Percentiles rank a stretch among this genome's conserved stretches.
These are phyloP conservation scores for Babyrousa celebensis DNA, from an alignment of 2,797 vertebrate genomes.

Conservation along the genomic window DNA sequence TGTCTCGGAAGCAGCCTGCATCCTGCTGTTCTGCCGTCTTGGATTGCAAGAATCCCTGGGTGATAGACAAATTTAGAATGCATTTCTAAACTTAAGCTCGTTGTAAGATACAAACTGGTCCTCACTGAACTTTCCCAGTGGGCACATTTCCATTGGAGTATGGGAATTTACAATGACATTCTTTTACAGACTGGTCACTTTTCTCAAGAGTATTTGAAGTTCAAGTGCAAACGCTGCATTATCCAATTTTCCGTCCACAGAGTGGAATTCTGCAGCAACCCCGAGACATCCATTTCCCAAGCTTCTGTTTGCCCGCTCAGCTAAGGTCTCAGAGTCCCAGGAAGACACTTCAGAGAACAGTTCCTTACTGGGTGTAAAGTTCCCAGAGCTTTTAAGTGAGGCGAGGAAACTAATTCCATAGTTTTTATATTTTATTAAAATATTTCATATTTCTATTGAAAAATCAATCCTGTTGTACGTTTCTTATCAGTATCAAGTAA, in stretches of 20 bases:
- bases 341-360: not conserved
- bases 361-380: not conserved
- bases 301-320: not conserved
- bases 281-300: conserved; percentile 59
- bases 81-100: conserved; percentile 18
- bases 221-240: conserved; percentile 28
- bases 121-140: conserved; percentile 58
- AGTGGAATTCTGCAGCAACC: conserved; percentile 16
- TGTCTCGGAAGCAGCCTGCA: conserved; percentile 31
- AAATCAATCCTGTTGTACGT: not conserved
- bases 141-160: conserved; percentile 3
- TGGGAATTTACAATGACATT: conserved; percentile 65
- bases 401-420: not conserved
- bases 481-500: not conserved
- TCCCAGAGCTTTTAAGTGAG: not conserved
- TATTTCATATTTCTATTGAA: not conserved
- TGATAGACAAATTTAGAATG: conserved; percentile 71
- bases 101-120: not conserved
- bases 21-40: conserved; percentile 50
- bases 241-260: conserved; percentile 58
- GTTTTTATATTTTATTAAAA: not conserved
- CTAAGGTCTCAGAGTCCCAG: not conserved
- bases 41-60: conserved; percentile 50
- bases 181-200: conserved; percentile 38
- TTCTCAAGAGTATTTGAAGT: conserved; percentile 65